Evolutionary conservation across 2,888 invertebrate species (phyloP).

Genomic region (Operophtera brumata): DNA sequence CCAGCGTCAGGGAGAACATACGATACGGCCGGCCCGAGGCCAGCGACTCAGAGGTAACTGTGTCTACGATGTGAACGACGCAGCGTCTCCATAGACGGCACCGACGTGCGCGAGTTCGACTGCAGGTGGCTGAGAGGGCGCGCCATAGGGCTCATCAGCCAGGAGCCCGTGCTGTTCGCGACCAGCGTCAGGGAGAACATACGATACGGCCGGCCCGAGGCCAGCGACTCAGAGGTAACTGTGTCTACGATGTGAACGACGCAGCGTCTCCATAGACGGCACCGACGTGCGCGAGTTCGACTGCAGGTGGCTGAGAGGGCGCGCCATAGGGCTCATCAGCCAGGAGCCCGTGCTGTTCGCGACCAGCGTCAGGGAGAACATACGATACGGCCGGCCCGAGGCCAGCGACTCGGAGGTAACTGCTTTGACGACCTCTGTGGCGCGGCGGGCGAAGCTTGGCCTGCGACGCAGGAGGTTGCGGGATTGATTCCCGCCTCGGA

Average conservation of each 20-base stretch:
- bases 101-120: conserved; percentile 85
- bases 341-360: conserved; percentile 98
- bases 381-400: conserved; percentile 87
- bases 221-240: background rate
- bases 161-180: conserved; percentile 96
- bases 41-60: conserved; percentile 82
- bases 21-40: conserved; percentile 91
- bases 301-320: conserved; percentile 91
- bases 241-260: conserved; percentile 73
- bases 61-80: conserved; percentile 79
- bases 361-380: conserved; percentile 94
- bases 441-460: too few relatives aligned
- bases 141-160: conserved; percentile 93
- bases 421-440: too few relatives aligned
- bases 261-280: conserved; percentile 88
- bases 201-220: conserved; percentile 84
- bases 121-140: conserved; percentile 92
- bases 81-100: conserved; percentile 86
- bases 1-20: conserved; percentile 95
- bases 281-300: conserved; percentile 85
- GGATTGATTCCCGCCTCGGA: background rate
- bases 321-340: conserved; percentile 92
- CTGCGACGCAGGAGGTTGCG: too few relatives aligned
- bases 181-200: conserved; percentile 96
- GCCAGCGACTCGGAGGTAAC: too few relatives aligned